Evolutionary conservation across 1,140 invertebrate species (phyloP).

Genomic region (Stenopsyche tienmushanensis): DNA sequence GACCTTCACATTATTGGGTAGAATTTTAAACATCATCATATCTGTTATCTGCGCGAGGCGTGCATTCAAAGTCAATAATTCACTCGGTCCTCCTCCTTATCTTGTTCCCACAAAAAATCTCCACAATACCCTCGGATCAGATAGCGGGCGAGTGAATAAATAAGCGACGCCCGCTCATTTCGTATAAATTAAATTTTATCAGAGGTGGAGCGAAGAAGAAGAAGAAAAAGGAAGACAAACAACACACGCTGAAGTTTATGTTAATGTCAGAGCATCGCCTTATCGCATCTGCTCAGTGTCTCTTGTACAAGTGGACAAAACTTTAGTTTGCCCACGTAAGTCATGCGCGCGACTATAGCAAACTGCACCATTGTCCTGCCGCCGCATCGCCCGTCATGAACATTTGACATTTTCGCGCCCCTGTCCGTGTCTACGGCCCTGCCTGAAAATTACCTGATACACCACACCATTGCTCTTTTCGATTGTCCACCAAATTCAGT

Average conservation of each 20-base stretch:
- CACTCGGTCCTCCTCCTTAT: constrained; percentile 17
- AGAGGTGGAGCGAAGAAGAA: constrained; percentile 14
- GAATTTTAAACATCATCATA: constrained; percentile 21
- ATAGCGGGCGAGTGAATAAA: constrained; percentile 37
- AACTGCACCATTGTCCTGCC: constrained; percentile 7
- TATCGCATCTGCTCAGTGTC: constrained; percentile 17
- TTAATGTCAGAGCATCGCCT: constrained; percentile 18
- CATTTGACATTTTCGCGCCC: no score
- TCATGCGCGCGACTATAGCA: no score
- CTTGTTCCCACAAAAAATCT: constrained; percentile 38
- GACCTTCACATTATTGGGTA: neutral
- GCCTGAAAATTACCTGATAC: no score
- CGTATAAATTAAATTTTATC: constrained; percentile 42
- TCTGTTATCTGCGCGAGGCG: constrained; percentile 28
- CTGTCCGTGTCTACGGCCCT: no score
- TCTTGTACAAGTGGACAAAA: constrained; percentile 9
- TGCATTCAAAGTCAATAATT: constrained; percentile 32
- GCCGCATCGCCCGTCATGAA: no score
- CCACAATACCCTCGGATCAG: constrained; percentile 36
- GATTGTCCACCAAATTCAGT: no score
- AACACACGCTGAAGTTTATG: constrained; percentile 19
- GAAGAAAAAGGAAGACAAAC: constrained; percentile 22
- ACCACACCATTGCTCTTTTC: no score
- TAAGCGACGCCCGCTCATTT: constrained; percentile 35
- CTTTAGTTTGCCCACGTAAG: constrained; percentile 26